Evolutionary conservation across 1,140 invertebrate genomes (phyloP).

Genomic region (Nephotettix cincticeps): DNA sequence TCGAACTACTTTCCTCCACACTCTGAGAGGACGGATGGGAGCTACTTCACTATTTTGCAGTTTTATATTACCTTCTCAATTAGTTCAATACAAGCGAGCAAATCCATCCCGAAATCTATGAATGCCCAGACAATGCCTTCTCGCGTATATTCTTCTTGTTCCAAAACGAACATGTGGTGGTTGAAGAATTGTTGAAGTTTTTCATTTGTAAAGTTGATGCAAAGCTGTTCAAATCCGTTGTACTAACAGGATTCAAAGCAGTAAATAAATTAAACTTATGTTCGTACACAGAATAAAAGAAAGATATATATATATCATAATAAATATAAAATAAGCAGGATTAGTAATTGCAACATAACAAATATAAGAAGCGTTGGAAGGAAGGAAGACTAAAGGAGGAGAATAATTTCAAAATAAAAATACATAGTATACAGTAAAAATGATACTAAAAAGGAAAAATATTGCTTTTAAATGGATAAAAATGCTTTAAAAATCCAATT

Average conservation of each 20-base stretch:
- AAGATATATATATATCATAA: not conserved
- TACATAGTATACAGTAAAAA: not conserved
- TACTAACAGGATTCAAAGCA: constrained; percentile 57
- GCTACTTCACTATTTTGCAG: too few relatives aligned
- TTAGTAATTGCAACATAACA: not conserved
- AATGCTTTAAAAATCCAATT: not conserved
- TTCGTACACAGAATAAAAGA: not conserved
- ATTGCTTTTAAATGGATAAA: not conserved
- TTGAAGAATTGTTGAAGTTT: constrained; percentile 98
- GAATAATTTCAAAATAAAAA: not conserved
- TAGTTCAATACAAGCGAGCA: constrained; percentile 94
- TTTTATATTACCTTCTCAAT: constrained; percentile 97
- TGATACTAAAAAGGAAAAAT: not conserved
- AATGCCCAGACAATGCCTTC: constrained; percentile 95
- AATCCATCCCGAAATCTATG: constrained; percentile 98
- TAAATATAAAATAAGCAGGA: not conserved
- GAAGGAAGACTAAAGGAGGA: not conserved
- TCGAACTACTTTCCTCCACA: not conserved
- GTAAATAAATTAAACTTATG: not conserved
- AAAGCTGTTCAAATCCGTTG: constrained; percentile 98
- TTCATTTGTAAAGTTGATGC: constrained; percentile 99
- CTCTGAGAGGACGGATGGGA: not conserved
- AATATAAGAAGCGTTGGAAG: not conserved
- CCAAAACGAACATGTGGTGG: constrained; percentile 97
- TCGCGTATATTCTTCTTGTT: constrained; percentile 96